These are phyloP conservation scores for Sphaeramia orbicularis DNA, from an alignment of 2,797 vertebrate species.

Conservation along the genomic window DNA sequence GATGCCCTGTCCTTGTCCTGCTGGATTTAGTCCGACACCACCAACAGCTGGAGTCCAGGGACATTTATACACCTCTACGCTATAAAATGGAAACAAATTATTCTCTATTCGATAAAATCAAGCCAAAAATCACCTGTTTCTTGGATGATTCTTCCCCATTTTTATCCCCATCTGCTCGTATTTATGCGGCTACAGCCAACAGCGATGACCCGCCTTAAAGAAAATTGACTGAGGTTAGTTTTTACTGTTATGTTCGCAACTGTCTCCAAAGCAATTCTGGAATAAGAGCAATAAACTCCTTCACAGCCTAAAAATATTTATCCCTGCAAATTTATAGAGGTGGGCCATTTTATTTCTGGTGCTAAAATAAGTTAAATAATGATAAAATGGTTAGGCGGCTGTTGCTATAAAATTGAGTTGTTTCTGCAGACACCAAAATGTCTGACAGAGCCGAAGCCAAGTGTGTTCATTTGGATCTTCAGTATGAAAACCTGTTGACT, in stretches of 20 bases:
- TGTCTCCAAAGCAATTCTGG: not conserved
- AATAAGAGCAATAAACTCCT: not conserved
- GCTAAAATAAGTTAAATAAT: slow-evolving; percentile 9
- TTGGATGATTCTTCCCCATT: not conserved
- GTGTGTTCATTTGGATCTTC: slow-evolving; percentile 30
- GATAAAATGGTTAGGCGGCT: not conserved
- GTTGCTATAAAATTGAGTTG: slow-evolving; percentile 6
- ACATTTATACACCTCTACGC: too few species aligned
- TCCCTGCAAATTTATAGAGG: not conserved
- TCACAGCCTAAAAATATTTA: slow-evolving; percentile 1
- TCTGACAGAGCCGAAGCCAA: slow-evolving; percentile 7
- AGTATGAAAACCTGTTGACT: slow-evolving; percentile 51
- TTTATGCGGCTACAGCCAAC: not conserved
- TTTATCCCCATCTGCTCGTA: slow-evolving; percentile 3
- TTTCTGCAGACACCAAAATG: slow-evolving; percentile 11
- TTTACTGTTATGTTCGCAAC: not conserved
- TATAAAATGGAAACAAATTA: not conserved
- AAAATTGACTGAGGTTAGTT: not conserved
- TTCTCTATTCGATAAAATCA: not conserved
- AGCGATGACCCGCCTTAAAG: not conserved
- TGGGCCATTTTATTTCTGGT: slow-evolving; percentile 8
- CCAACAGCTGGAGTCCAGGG: too few species aligned
- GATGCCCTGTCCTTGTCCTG: too few species aligned
- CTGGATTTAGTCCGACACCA: too few species aligned
- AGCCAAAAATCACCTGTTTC: not conserved